These are phyloP conservation scores for Hippolais icterina DNA, from an alignment of 2,113 vertebrate genomes.

Conservation along the genomic window DNA sequence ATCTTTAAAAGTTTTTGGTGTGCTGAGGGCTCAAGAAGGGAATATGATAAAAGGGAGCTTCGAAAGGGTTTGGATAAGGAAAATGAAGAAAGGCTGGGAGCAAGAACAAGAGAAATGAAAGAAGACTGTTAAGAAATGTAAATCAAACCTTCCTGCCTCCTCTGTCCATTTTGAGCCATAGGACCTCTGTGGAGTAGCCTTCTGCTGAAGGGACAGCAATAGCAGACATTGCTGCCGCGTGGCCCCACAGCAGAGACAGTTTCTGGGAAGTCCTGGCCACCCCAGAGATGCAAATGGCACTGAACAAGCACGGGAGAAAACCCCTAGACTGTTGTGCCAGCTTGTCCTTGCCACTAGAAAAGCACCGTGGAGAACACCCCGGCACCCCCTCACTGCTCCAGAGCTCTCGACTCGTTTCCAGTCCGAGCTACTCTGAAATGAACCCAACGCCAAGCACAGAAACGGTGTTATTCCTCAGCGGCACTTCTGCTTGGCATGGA, in stretches of 20 bases:
- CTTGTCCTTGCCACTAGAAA: background rate
- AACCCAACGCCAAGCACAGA: accelerated
- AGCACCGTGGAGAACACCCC: background rate
- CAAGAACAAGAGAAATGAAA: background rate
- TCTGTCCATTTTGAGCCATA: accelerated
- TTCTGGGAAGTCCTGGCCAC: background rate
- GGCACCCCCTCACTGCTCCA: accelerated
- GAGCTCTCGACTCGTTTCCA: accelerated
- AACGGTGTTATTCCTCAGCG: accelerated
- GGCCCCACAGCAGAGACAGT: background rate
- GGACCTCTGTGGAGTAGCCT: background rate
- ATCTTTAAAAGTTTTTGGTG: background rate
- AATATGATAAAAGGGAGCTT: background rate
- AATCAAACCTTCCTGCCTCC: background rate
- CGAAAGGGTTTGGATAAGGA: accelerated
- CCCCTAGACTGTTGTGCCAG: accelerated
- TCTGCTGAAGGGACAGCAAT: background rate
- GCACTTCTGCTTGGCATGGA: accelerated
- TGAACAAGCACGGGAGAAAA: background rate
- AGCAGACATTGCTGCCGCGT: accelerated
- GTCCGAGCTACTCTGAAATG: accelerated
- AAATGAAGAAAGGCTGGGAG: background rate
- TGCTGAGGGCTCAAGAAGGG: background rate
- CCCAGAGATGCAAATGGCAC: background rate
- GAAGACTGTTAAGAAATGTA: background rate